Conservation (phyloP, 53 echinoderm and acorn worm genomes). For the Temnopleurus reevesii region DNA sequence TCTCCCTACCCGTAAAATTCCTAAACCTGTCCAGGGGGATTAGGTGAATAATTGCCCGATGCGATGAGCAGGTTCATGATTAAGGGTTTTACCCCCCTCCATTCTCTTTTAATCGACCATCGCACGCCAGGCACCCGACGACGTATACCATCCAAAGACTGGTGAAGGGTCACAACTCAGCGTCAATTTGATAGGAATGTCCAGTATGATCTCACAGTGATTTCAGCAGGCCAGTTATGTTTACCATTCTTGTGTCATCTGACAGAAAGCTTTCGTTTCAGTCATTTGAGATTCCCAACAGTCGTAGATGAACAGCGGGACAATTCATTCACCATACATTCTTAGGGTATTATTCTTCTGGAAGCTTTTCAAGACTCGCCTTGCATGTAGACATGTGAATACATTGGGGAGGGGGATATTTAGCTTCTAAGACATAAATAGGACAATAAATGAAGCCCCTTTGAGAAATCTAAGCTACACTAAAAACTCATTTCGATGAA, state of each 20-base stretch:
- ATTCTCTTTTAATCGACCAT: neutral
- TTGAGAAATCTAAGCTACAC: too few relatives aligned
- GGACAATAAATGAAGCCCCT: too few relatives aligned
- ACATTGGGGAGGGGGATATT: too few relatives aligned
- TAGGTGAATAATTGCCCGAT: slow-evolving; percentile 18
- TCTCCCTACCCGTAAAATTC: neutral
- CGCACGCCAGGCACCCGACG: neutral
- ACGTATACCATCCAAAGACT: neutral
- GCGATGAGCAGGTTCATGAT: slow-evolving; percentile 18
- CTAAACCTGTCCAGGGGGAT: neutral
- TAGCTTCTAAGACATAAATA: too few relatives aligned
- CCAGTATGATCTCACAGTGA: slow-evolving; percentile 30
- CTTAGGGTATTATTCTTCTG: neutral
- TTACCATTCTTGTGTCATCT: slow-evolving; percentile 22
- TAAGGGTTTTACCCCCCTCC: slow-evolving; percentile 2
- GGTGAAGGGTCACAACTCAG: slow-evolving; percentile 34
- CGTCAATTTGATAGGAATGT: slow-evolving; percentile 4
- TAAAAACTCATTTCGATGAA: too few relatives aligned
- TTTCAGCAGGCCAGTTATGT: slow-evolving; percentile 21
- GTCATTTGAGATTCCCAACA: slow-evolving; percentile 2
- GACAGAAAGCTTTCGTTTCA: slow-evolving; percentile 24
- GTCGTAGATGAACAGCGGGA: neutral
- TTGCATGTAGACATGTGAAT: too few relatives aligned
- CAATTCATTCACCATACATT: neutral
- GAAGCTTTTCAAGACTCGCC: too few relatives aligned